Base-by-base conservation (phyloP, 1,140 invertebrate genomes). In the Luehdorfia chinensis region DNA sequence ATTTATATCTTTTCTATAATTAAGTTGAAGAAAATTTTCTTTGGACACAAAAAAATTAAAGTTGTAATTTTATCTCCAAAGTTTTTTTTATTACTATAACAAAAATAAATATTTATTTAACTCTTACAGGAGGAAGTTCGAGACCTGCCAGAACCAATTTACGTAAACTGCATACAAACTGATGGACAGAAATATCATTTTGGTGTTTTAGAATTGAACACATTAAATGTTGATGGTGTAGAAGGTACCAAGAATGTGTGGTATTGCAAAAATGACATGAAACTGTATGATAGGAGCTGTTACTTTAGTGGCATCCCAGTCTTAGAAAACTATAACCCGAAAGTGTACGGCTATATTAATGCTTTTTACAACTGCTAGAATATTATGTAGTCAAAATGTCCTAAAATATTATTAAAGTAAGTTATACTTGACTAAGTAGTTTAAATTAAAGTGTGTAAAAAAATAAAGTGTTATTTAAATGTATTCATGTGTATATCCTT, bases 151-250 rank as follows among this genome's bases (percentile, higher is more conserved):
- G 89, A 93, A 66, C 96, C 96, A n/a, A 85, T 97, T 32, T 91
- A 91, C 16, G 71, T 96, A 5, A 95, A 97, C 67, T 92, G 92
- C 67, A 87, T 97, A 50, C 93, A 96, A 34, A 92, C 92, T 1
- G 91, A 96, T 70, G 91, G 94, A 8, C 84, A 90, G 47, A 73
- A 85, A 4, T 95, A 94, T 66, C 91, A 95, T 67, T 96, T 97
- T 76, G 92, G 92, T 5, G 89, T 95, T 23, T 91, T 94, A 53
- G 95, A 97, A 81, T 83, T 97, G n/a, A 97, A 97, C 67, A 96
- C 94, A 1, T 78, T 96, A 11, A 87, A 94, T 76, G 56, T 94
- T 2, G 87, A 91, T 69, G 85, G 87, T 1, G 69, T 43, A 15
- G 80, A 89, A 18, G 90, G 90, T n/a, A 75, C 88, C 1, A 95